Conservation (phyloP, 2,113 vertebrate genomes). For the Pterocles burchelli region DNA sequence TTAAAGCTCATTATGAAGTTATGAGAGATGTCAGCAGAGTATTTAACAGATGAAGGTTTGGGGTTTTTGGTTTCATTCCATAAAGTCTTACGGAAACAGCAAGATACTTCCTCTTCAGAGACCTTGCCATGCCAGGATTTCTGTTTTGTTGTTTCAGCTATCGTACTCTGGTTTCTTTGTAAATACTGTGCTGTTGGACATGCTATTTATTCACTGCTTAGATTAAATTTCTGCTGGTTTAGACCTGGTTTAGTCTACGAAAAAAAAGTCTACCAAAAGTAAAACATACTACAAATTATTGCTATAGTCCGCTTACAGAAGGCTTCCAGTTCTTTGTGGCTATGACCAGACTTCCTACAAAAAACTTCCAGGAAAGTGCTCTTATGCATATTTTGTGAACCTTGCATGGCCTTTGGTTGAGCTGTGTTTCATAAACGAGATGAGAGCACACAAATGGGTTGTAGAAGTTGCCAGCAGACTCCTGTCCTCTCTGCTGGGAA, state of each 20-base stretch:
- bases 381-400: not conserved
- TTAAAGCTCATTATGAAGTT: not conserved
- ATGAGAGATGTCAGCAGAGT: not conserved
- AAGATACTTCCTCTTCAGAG: not conserved
- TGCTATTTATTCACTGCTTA: not conserved
- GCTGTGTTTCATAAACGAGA: not conserved
- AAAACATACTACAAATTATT: not conserved
- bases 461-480: not conserved
- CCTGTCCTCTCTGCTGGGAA: not conserved
- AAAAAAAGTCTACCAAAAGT: not conserved
- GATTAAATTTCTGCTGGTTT: not conserved
- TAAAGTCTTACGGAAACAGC: not conserved
- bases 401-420: not conserved
- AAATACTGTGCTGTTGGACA: not conserved
- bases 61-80: not conserved
- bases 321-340: not conserved
- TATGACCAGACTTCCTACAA: not conserved
- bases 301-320: not conserved
- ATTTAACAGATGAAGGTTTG: not conserved
- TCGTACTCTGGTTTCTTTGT: not conserved
- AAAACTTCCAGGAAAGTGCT: not conserved
- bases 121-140: not conserved
- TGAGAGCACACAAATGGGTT: not conserved
- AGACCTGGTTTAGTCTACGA: not conserved
- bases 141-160: not conserved